These are phyloP conservation scores for Microcaecilia unicolor DNA, from an alignment of 2,797 vertebrate genomes.

Conservation along the genomic window DNA sequence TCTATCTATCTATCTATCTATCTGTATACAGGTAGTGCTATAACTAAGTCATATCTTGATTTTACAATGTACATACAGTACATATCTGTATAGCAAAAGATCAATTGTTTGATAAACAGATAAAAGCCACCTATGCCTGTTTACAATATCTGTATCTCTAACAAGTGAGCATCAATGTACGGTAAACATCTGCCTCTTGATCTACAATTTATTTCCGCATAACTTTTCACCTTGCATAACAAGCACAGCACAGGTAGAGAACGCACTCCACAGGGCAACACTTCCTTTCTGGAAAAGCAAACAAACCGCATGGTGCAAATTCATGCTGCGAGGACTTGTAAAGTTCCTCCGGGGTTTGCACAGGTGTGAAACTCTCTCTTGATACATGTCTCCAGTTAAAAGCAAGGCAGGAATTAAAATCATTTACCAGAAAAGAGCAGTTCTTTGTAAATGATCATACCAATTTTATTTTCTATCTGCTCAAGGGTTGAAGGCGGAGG, in stretches of 20 bases:
- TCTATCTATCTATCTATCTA: no score
- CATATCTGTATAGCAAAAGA: no score
- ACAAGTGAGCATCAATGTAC: slow-evolving; percentile 37
- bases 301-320: slow-evolving; percentile 51
- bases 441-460: slow-evolving; percentile 17
- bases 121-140: no score
- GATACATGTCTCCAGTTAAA: slow-evolving; percentile 26
- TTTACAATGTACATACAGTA: no score
- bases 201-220: slow-evolving; percentile 55
- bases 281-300: slow-evolving; percentile 39
- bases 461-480: slow-evolving; percentile 7
- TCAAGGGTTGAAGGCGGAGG: no score
- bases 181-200: slow-evolving; percentile 43
- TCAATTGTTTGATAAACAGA: no score
- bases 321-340: slow-evolving; percentile 47
- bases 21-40: no score
- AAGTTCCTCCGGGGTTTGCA: slow-evolving; percentile 36
- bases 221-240: slow-evolving; percentile 56
- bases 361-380: slow-evolving; percentile 45
- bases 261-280: slow-evolving; percentile 27
- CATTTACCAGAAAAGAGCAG: slow-evolving; percentile 19
- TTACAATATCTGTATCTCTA: slow-evolving; percentile 30
- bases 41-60: no score
- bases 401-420: slow-evolving; percentile 36
- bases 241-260: slow-evolving; percentile 49